Evolutionary conservation across 2,797 vertebrate genomes (phyloP), one percentile per base, ranked within the genome.

Genomic region (Brachyalestes nurse): DNA sequence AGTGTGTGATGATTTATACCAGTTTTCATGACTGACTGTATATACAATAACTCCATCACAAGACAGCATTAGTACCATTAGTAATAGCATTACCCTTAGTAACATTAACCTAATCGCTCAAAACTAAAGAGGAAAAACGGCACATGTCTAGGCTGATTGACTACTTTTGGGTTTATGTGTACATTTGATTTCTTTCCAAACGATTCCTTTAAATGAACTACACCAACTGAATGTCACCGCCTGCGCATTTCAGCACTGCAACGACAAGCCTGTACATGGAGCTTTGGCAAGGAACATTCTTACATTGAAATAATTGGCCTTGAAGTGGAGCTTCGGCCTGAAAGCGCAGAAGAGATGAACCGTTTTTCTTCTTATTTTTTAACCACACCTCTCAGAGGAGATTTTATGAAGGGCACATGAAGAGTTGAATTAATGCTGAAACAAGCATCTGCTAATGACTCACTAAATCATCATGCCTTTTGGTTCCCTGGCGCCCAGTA

Each of bases 371-470:
- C 1, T 53, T 16, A 5, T 72, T 38, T 17, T 70, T 55, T 34
- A 34, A 55, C 25, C 49, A 34, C 16, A n/a, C 25, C 25, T 51
- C 45, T 71, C 66, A 70, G 69, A 17, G 23, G 49, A 72, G 25
- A 34, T 38, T 34, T 72, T 55, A 34, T 71, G 19, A 53, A 55
- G 70, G 51, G 47, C 47, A 71, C 64, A 28, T 17, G 47, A 42
- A 71, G 49, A 72, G 25, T 19, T 25, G 67, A n/a, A 71, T 71
- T 71, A 51, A 71, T 28, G 47, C 13, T 71, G 67, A 49, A 49
- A 10, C 70, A 72, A 49, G 16, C 51, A 5, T 72, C 25, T 55
- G 49, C 70, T 72, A 72, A 72, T 72, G 70, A 55, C 70, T 72
- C 70, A 55, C 49, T 72, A 72, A 72, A 72, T 72, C 70, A 55